Base-by-base conservation (phyloP, 2,888 invertebrate genomes). In the Aspidiotus destructor region DNA sequence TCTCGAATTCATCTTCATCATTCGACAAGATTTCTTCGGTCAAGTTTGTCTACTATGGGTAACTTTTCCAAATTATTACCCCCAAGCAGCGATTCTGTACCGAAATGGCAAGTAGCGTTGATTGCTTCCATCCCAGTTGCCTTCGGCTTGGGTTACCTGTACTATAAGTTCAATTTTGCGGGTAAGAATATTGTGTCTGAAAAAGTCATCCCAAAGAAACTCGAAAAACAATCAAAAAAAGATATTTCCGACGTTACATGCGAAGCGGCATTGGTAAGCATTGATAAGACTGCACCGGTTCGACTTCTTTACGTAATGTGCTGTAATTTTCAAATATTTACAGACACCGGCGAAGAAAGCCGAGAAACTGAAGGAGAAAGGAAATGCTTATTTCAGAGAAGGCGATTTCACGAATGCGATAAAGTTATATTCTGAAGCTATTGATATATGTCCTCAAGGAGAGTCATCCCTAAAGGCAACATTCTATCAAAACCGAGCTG, bases 401-500 rank as follows among this genome's bases (percentile, higher is more conserved):
- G 87, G 89, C 68, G 91, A 92, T 77, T 98, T 86, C 76, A 89
- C 91, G 73, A 93, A 94, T 77, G 98, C 98, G 13, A 90, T 96
- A 70, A 78, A 82, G 44, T 85, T 86, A 74, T 99, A 99, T 77
- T 89, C 90, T 74, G 88, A 89, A 79, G 98, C 98, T 1, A 97
- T 99, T 67, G 91, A 93, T 73, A 82, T 88, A 44, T 95, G 95
- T 75, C 89, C 92, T 0, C 79, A 81, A 71, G 84, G 88, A 69
- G 84, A 87, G 73, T 81, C 81, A 41, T 82, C 83, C 0, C 92
- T 91, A 73, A 79, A 94, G 68, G 87, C 96, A 0, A 94, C 92
- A 15, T 94, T 92, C 78, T 94, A 93, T 78, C 97, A 97, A 78
- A 97, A 97, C 77, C 85, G 95, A 74, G 97, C 96, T 11, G 97